Conservation (phyloP, 2,113 vertebrate species). For the Onychostoma macrolepis region DNA sequence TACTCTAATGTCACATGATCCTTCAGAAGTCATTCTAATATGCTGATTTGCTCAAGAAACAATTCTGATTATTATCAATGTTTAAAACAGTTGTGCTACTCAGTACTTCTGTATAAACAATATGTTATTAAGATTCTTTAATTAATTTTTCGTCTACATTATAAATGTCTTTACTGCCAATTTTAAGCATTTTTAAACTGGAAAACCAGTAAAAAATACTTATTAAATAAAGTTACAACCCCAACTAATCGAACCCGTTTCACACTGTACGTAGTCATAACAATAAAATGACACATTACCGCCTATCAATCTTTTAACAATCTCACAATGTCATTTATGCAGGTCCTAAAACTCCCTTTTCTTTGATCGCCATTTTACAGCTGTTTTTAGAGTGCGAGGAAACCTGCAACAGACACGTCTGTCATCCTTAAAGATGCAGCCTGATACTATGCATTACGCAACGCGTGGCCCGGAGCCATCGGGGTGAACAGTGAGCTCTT, state of each 20-base stretch:
- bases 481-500: conserved; percentile 34
- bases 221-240: not conserved
- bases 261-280: conserved; percentile 25
- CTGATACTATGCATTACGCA: conserved; percentile 50
- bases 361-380: conserved; percentile 59
- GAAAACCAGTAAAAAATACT: not conserved
- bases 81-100: not conserved
- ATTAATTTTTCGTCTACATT: not conserved
- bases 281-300: not conserved
- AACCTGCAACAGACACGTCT: conserved; percentile 31
- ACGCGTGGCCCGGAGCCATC: conserved; percentile 47
- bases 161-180: not conserved
- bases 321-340: conserved; percentile 27
- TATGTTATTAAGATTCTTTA: not conserved
- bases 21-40: not conserved
- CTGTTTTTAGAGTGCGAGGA: conserved; percentile 39
- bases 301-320: conserved; percentile 21
- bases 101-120: not conserved
- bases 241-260: conserved; percentile 19
- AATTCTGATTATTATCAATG: not conserved
- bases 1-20: not conserved
- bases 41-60: not conserved
- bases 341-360: conserved; percentile 25
- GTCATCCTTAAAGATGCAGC: conserved; percentile 49
- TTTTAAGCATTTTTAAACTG: not conserved